Evolutionary conservation across 2,113 vertebrate genomes (phyloP).

Genomic region (Naja naja): DNA sequence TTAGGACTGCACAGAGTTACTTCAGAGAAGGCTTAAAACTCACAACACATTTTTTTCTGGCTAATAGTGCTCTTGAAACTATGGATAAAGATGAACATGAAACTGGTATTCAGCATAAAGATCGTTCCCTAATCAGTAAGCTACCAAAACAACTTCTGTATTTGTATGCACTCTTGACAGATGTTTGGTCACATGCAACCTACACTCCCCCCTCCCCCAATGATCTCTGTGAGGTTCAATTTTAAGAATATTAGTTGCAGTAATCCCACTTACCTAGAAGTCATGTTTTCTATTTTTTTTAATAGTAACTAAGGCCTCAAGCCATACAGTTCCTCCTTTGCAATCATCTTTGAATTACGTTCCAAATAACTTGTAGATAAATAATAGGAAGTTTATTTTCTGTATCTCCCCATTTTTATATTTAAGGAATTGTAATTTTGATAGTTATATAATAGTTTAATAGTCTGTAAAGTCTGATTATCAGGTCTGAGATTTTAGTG

Average conservation of each 20-base stretch:
- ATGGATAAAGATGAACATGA: conserved; percentile 15
- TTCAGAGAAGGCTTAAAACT: conserved; percentile 33
- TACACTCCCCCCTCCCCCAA: background rate
- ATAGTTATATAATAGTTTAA: background rate
- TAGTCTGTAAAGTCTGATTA: background rate
- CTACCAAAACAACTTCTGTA: background rate
- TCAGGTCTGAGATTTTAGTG: conserved; percentile 35
- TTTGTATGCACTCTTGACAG: background rate
- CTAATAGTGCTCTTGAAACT: conserved; percentile 19
- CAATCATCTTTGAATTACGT: conserved; percentile 4
- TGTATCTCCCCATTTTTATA: conserved; percentile 21
- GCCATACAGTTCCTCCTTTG: conserved; percentile 1
- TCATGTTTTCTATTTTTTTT: conserved; percentile 18
- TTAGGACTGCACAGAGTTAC: background rate
- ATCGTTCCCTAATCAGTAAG: background rate
- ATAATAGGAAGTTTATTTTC: conserved; percentile 17
- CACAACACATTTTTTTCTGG: conserved; percentile 16
- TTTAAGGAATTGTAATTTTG: conserved; percentile 22
- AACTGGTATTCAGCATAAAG: background rate
- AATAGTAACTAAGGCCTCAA: conserved; percentile 29
- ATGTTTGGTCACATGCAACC: background rate
- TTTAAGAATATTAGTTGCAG: background rate
- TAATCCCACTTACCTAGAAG: conserved; percentile 22
- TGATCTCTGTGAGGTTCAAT: background rate
- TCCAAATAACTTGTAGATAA: background rate